These are phyloP conservation scores for Diachrysia chrysitis DNA, from an alignment of 2,888 invertebrate species.

Conservation along the genomic window DNA sequence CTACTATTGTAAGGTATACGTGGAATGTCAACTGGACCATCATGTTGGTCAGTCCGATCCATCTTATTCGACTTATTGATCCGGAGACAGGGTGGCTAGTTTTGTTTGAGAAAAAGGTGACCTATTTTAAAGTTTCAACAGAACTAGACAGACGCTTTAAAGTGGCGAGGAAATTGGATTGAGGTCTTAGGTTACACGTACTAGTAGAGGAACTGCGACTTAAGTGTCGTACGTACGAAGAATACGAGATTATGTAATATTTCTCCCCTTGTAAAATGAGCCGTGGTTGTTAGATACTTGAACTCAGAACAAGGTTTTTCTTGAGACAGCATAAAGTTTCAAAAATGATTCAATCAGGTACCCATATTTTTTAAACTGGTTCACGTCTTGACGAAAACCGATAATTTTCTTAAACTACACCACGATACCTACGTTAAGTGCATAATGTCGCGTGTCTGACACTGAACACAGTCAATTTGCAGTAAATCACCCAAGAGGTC, in stretches of 20 bases:
- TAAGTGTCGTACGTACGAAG: neutral
- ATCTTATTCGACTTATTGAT: conserved; percentile 49
- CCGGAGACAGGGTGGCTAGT: conserved; percentile 26
- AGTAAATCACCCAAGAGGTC: conserved; percentile 72
- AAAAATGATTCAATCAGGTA: neutral
- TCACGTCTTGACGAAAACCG: conserved; percentile 22
- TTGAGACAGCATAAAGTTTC: neutral
- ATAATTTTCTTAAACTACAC: conserved; percentile 42
- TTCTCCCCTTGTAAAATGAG: neutral
- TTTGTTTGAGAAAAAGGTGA: conserved; percentile 31
- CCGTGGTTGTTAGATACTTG: neutral
- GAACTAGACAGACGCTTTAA: conserved; percentile 12
- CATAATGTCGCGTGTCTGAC: conserved; percentile 54
- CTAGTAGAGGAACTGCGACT: neutral
- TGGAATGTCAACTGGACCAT: conserved; percentile 34
- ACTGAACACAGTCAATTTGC: conserved; percentile 70
- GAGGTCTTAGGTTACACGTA: conserved; percentile 2
- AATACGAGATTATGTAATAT: neutral
- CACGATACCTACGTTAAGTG: conserved; percentile 33
- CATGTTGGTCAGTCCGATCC: conserved; percentile 28
- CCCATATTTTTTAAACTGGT: neutral
- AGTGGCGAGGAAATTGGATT: conserved; percentile 13
- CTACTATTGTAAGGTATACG: conserved; percentile 14
- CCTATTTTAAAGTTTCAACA: conserved; percentile 35
- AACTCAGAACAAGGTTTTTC: neutral